These are phyloP conservation scores for Aculops lycopersici DNA, from an alignment of 1,140 invertebrate species.

Conservation along the genomic window DNA sequence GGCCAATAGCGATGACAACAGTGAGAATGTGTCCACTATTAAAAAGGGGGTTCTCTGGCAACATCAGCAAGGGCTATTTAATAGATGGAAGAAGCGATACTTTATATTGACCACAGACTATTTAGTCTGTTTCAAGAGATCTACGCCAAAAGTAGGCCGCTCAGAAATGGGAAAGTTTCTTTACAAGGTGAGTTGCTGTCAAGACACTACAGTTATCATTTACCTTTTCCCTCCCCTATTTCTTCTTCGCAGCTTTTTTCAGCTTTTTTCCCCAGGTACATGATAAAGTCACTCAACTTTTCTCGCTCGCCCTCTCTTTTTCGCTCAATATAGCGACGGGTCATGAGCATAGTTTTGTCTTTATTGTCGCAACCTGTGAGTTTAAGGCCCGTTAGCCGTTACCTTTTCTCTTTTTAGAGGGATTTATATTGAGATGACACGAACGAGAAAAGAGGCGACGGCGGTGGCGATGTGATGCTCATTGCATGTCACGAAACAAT, in stretches of 20 bases:
- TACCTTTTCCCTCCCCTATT: not conserved
- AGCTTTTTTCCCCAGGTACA: not conserved
- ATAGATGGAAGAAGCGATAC: constrained; percentile 32
- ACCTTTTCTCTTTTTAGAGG: too few relatives aligned
- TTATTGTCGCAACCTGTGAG: not conserved
- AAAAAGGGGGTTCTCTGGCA: constrained; percentile 30
- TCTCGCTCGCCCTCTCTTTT: not conserved
- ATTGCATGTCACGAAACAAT: too few relatives aligned
- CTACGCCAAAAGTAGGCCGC: constrained; percentile 22
- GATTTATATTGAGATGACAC: too few relatives aligned
- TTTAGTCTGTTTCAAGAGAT: constrained; percentile 29
- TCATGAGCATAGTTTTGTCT: not conserved
- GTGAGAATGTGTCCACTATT: constrained; percentile 16
- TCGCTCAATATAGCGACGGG: not conserved
- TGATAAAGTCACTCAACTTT: not conserved
- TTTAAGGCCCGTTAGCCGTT: not conserved
- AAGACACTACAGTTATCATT: not conserved
- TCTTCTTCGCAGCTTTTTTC: not conserved
- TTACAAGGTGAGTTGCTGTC: constrained; percentile 27
- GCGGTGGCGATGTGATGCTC: too few relatives aligned
- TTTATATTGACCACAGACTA: constrained; percentile 32
- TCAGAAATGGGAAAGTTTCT: constrained; percentile 35
- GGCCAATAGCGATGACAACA: not conserved
- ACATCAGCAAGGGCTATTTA: constrained; percentile 22
- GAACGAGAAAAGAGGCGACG: too few relatives aligned